Conservation (phyloP, 2,797 vertebrate genomes). For the Catamblyrhynchus diadema region DNA sequence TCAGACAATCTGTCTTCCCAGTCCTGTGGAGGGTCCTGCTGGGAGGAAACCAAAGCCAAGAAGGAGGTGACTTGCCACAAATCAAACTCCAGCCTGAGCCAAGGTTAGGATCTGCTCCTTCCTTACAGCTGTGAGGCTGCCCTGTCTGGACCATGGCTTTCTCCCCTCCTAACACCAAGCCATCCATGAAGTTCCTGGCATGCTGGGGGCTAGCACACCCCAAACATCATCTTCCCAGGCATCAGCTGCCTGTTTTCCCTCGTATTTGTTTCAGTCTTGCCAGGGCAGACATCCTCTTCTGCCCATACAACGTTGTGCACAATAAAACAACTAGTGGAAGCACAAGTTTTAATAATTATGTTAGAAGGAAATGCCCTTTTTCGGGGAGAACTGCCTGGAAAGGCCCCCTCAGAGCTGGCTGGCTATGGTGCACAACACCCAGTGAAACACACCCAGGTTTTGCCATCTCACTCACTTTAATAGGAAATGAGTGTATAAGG, state of each 20-base stretch:
- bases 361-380: neutral
- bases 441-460: accelerated
- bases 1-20: neutral
- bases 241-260: neutral
- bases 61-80: neutral
- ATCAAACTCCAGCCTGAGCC: neutral
- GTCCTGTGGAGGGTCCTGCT: neutral
- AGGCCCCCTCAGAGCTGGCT: neutral
- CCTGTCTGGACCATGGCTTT: accelerated
- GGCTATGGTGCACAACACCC: neutral
- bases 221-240: neutral
- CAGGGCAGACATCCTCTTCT: neutral
- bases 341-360: neutral
- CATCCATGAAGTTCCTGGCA: neutral
- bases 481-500: neutral
- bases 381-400: neutral
- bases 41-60: neutral
- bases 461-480: neutral
- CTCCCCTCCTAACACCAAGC: neutral
- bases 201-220: neutral
- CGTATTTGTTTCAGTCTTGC: neutral
- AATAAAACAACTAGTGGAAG: neutral
- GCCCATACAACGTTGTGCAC: neutral
- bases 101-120: neutral
- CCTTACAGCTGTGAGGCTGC: neutral